Conservation (phyloP, 2,797 vertebrate species). For the Anguilla marmorata region DNA sequence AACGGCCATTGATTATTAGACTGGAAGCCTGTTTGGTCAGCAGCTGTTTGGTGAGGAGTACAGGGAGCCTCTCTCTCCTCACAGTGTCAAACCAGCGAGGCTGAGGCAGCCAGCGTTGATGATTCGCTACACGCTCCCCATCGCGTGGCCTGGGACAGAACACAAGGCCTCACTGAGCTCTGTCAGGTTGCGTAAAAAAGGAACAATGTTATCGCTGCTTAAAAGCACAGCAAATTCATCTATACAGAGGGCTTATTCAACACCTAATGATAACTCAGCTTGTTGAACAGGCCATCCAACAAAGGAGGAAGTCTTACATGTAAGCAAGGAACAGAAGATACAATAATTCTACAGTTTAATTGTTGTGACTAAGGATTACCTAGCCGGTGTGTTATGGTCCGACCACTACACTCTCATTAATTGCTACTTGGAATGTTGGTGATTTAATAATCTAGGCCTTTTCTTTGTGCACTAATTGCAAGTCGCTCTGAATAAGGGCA, state of each 20-base stretch:
- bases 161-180: neutral
- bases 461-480: neutral
- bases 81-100: neutral
- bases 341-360: neutral
- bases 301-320: neutral
- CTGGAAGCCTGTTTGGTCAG: neutral
- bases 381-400: neutral
- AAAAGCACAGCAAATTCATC: neutral
- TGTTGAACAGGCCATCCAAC: neutral
- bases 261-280: neutral
- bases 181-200: neutral
- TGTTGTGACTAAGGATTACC: neutral
- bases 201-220: neutral
- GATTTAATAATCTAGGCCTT: neutral
- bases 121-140: neutral
- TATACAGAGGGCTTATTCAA: neutral
- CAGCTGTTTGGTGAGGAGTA: conserved; percentile 2
- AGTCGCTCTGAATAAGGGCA: neutral
- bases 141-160: neutral
- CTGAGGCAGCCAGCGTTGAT: neutral
- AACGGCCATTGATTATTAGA: conserved; percentile 20
- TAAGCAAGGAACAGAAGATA: neutral
- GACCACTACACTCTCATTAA: neutral
- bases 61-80: neutral
- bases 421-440: neutral